Percentiles rank a stretch among this genome's conserved stretches.
phyloP scores from a whole-genome alignment of 2,888 invertebrate genomes.

The Thymelicus lineola region DNA sequence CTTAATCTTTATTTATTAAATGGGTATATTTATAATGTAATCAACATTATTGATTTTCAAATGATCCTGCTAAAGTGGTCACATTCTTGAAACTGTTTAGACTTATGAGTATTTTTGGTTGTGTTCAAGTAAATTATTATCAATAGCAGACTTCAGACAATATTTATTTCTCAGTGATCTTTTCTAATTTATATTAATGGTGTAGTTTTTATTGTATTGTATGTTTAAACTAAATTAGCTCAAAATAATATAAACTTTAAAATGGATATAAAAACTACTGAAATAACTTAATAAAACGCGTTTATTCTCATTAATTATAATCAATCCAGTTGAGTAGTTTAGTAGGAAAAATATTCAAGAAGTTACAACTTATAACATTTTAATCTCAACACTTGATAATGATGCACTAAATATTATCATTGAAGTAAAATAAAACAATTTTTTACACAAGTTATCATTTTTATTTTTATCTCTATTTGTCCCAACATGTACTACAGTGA shows the following conservation, averaged over 20 bases:
- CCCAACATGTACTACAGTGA: slow-evolving; percentile 79
- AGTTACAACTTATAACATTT: background rate
- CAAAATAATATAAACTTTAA: background rate
- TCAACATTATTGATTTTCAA: background rate
- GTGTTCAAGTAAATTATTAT: background rate
- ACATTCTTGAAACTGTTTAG: background rate
- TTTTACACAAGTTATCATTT: slow-evolving; percentile 78
- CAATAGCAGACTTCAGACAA: background rate
- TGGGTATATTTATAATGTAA: background rate
- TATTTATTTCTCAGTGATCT: background rate
- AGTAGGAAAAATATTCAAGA: background rate
- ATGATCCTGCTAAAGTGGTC: background rate
- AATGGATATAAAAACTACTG: background rate
- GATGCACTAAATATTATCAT: slow-evolving; percentile 20
- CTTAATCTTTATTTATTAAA: slow-evolving; percentile 4
- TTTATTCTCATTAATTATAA: background rate
- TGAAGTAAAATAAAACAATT: slow-evolving; percentile 62
- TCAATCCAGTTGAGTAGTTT: slow-evolving; percentile 1
- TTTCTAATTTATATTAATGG: background rate
- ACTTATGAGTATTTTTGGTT: background rate
- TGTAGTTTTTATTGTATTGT: background rate
- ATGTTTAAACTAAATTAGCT: background rate
- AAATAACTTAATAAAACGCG: background rate
- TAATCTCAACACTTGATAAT: slow-evolving; percentile 23
- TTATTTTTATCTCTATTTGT: slow-evolving; percentile 71